A percentile compares a stretch with the other conserved stretches of the same genome.
Conservation (phyloP, 2,113 vertebrate species). For the Collichthys lucidus region DNA sequence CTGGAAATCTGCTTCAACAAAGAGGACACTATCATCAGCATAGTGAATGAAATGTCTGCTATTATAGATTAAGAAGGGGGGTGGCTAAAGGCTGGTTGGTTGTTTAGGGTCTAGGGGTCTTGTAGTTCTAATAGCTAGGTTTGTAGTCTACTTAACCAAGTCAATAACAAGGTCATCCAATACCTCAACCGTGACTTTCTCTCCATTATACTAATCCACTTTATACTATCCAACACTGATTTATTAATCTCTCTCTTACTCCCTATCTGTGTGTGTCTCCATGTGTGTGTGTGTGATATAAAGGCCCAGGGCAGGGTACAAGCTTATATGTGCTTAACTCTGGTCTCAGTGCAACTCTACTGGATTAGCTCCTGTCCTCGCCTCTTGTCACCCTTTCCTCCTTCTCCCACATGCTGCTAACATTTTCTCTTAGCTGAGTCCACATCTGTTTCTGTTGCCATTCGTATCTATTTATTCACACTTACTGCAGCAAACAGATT, state of each 20-base stretch:
- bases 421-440: constrained; percentile 37
- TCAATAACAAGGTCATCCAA: constrained; percentile 45
- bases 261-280: not conserved
- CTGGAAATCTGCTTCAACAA: not conserved
- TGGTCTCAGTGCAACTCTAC: constrained; percentile 64
- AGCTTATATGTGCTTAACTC: constrained; percentile 72
- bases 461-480: constrained; percentile 76
- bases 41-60: constrained; percentile 4
- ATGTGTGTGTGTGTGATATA: not conserved
- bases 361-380: constrained; percentile 72
- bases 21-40: not conserved
- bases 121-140: constrained; percentile 23
- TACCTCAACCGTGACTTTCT: constrained; percentile 17
- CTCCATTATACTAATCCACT: constrained; percentile 24
- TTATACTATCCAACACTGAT: constrained; percentile 22
- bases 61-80: not conserved
- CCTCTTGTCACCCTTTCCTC: constrained; percentile 30
- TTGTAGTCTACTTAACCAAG: constrained; percentile 34
- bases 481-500: constrained; percentile 67
- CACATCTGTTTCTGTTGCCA: constrained; percentile 66
- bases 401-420: constrained; percentile 17
- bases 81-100: not conserved
- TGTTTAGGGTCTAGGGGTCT: not conserved
- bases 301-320: constrained; percentile 58
- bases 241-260: constrained; percentile 51